Evolutionary conservation across 2,797 vertebrate genomes (phyloP).

Genomic region (Falco concolor): DNA sequence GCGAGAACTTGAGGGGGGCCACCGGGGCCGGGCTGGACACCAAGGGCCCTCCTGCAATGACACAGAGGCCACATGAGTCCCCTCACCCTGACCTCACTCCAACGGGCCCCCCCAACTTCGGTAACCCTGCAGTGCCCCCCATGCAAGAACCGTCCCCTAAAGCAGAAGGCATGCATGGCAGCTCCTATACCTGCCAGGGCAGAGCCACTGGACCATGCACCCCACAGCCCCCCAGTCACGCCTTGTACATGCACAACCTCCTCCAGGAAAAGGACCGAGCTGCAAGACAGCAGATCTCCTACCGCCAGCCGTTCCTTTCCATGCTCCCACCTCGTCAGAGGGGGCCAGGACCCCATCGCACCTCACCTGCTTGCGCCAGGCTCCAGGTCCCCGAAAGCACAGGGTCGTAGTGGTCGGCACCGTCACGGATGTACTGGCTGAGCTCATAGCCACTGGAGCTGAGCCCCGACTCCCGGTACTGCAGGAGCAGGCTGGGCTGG

Average conservation of each 20-base stretch:
- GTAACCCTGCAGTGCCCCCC: not conserved
- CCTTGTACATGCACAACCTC: not conserved
- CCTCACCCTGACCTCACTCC: not conserved
- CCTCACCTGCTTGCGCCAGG: constrained; percentile 59
- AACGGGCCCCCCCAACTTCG: not conserved
- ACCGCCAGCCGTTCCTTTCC: not conserved
- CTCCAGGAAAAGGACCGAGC: not conserved
- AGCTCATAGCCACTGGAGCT: constrained; percentile 87
- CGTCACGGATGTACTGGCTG: constrained; percentile 84
- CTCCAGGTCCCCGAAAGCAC: constrained; percentile 35
- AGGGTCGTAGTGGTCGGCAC: constrained; percentile 33
- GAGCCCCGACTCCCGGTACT: constrained; percentile 81
- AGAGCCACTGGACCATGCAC: accelerated
- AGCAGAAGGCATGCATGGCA: not conserved
- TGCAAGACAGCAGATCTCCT: not conserved
- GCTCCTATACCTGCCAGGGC: not conserved
- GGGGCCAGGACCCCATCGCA: too few relatives aligned
- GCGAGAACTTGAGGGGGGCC: constrained; percentile 78
- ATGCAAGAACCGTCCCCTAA: not conserved
- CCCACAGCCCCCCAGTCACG: accelerated
- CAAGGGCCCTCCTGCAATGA: constrained; percentile 9
- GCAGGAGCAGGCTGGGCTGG: constrained; percentile 71
- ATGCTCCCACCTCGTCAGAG: not conserved
- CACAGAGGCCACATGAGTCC: not conserved
- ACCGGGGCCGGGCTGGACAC: not conserved